Evolutionary conservation across 2,888 invertebrate genomes (phyloP), one percentile per base, ranked within the genome.

Genomic region (Acronicta alni): DNA sequence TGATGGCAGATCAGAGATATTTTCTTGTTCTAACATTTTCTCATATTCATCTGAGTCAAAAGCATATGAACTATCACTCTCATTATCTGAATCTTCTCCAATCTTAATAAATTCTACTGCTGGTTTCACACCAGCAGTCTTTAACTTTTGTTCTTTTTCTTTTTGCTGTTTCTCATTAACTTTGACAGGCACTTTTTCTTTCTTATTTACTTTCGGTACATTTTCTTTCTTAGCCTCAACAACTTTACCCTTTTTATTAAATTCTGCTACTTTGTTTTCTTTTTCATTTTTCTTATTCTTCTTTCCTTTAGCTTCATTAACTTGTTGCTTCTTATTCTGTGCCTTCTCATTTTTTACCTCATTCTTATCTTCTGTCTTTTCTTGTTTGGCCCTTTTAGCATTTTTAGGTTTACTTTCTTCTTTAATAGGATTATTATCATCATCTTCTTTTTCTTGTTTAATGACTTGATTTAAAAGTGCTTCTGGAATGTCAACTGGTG

Each of bases 401-500:
- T 54, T 58, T 41, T 66, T 66, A 37, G 48, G 39, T 18, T 52
- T 54, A 15, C 55, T 70, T 41, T 74, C 70, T 26, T 67, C 52
- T 68, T 79, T 77, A 9, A 60, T 64, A 42, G n/a, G n/a, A n/a
- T n/a, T n/a, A n/a, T 3, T 30, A 30, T 4, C 57, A 10, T 67
- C 47, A 30, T 57, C 67, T 38, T 47, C 52, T 43, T 76, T 78
- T 66, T 72, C 73, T 54, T 73, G 63, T 49, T 70, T 75, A 3
- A 78, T 60, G 32, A 80, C 57, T 44, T 76, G 63, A 41, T 74
- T 63, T 23, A 72, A 32, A 46, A 93, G 72, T 20, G 55, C 80
- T 72, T 88, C 87, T 26, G 95, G 95, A 37, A 95, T 80, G 80
- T 95, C 94, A 26, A 93, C 91, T 51, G 95, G 95, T 71, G 84